Evolutionary conservation across 2,797 vertebrate genomes (phyloP).

Genomic region (Catostomus latipinnis): DNA sequence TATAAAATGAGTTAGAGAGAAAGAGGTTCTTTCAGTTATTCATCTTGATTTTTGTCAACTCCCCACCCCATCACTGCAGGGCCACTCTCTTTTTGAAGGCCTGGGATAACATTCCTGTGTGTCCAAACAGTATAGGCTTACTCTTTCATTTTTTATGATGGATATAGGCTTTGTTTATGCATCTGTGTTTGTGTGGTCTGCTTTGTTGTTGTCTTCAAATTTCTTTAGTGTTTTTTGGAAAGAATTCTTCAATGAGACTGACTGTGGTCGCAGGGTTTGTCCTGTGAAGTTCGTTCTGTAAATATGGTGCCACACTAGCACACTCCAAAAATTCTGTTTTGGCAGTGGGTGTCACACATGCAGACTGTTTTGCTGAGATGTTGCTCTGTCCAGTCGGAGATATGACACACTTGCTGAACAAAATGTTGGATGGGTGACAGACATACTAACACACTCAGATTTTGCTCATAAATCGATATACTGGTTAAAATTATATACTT

Average conservation of each 20-base stretch:
- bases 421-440: too few relatives aligned
- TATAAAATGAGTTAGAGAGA: neutral
- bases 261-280: constrained; percentile 2
- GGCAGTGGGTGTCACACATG: too few relatives aligned
- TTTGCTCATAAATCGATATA: too few relatives aligned
- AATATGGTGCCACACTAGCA: too few relatives aligned
- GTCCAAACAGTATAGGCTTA: constrained; percentile 13
- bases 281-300: neutral
- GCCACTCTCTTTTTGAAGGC: constrained; percentile 28
- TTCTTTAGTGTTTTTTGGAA: constrained; percentile 12
- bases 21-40: constrained; percentile 23
- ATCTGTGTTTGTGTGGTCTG: constrained; percentile 37
- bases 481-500: too few relatives aligned
- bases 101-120: constrained; percentile 13
- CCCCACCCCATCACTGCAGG: constrained; percentile 6
- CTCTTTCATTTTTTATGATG: constrained; percentile 38
- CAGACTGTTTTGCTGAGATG: too few relatives aligned
- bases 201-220: constrained; percentile 22
- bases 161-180: constrained; percentile 29
- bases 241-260: constrained; percentile 6
- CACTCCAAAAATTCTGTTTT: too few relatives aligned
- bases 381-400: too few relatives aligned
- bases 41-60: constrained; percentile 36
- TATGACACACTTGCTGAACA: too few relatives aligned
- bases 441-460: too few relatives aligned